Evolutionary conservation across 2,888 invertebrate genomes (phyloP), one percentile per base, ranked within the genome.

Genomic region (Boloria euphrosyne): DNA sequence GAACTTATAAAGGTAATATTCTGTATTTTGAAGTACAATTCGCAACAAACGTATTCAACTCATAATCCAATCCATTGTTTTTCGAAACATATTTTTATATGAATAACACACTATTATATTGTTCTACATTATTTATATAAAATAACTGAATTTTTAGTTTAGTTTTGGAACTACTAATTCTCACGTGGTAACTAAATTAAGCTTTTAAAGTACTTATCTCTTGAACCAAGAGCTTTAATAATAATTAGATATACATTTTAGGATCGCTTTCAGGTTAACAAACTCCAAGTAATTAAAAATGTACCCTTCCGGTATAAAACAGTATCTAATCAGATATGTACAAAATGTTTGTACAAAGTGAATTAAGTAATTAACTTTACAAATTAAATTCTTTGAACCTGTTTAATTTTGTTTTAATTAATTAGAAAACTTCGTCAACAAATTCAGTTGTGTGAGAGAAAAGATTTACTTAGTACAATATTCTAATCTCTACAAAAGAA

Each of bases 321-420:
- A 31, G 47, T 50, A 38, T 59, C 50, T 50, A 50, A 59, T 59
- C 47, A 59, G 59, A 59, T 59, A 49, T 50, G 47, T 50, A 49
- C 50, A 59, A 59, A 59, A 50, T 59, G 59, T 59, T 59, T 59
- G 59, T 50, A 50, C 50, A 59, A 59, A 50, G 38, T 59, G 49
- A 58, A 49, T 55, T 22, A 38, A 22, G 22, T 49, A 63, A 50
- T 55, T 63, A 50, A 63, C 16, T 55, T 57, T 46, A 46, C 13
- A 49, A 58, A 44, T 50, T 17, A 51, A 63, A 63, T 22, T 50
- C 58, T 64, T 58, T 58, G 51, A 58, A 27, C 58, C 44, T 46
- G n/a, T 46, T 44, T 46, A 31, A 58, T 58, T 64, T 52, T 58
- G 55, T 58, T 16, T 46, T 58, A 52, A 64, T 58, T 64, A 64